Evolutionary conservation across 2,113 vertebrate species (phyloP), one percentile per base, ranked within the genome.

Genomic region (Dendrocopos noguchii): DNA sequence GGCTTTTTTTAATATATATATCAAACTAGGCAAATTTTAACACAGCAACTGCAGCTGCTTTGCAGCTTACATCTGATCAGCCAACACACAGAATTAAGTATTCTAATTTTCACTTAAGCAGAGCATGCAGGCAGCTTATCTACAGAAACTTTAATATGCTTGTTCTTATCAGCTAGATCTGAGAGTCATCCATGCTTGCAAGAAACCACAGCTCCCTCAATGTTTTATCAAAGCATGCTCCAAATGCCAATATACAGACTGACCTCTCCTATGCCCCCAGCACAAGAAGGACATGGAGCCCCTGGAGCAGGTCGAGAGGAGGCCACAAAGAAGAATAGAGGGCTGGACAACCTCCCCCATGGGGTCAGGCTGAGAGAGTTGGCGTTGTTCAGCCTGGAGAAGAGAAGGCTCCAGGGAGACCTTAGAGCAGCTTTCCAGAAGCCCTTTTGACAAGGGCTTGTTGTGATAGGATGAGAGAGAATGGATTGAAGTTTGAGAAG

Each of bases 51-150:
- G 79, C 44, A 92, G 93, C 4, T 19, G 57, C 42, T 68, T 56
- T 34, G 42, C 78, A 71, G 31, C 12, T 10, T 89, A 50, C 14
- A 72, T 22, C n/a, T 66, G 34, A 78, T 7, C 47, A 61, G 6
- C 21, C 27, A 29, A 46, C 0, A 31, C 0, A 17, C 12, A 5
- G 28, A 24, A 6, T 9, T 16, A 60, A 74, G 21, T 0, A 36
- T 14, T 19, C 3, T 7, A 6, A 20, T 36, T 59, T 56, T 65
- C 50, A 29, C 33, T 66, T 16, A 79, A 68, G 61, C 55, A 93
- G 22, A 20, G 33, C 79, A 50, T 1, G 42, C 31, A 36, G 3
- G 7, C 57, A 78, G 68, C n/a, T 93, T 34, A 85, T 70, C 84
- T 83, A 59, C 33, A 93, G 84, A 57, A 72, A 44, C 29, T 10